Percentiles rank a stretch among this genome's conserved stretches.
phyloP scores from a whole-genome alignment of 2,888 invertebrate species.

The Cheilosia grossa region DNA sequence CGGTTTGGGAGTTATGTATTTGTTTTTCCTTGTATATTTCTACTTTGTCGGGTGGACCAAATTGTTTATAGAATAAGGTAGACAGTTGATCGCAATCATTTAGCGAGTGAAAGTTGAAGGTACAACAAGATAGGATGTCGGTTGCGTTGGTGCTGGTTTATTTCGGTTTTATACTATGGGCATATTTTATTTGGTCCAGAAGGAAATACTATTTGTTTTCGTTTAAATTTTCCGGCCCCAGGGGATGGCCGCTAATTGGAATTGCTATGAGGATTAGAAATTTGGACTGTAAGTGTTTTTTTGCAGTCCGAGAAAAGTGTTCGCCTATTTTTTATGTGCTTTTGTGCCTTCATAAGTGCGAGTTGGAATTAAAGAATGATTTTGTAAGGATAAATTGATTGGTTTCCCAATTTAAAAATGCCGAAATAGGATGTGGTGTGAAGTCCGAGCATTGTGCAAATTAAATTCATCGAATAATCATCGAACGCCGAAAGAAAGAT shows the following conservation, averaged over 20 bases:
- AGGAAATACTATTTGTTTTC: slow-evolving; percentile 49
- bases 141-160: slow-evolving; percentile 24
- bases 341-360: too few relatives aligned
- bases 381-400: too few relatives aligned
- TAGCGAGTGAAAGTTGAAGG: slow-evolving; percentile 1
- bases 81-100: slow-evolving; percentile 17
- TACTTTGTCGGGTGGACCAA: background rate
- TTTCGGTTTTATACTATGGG: slow-evolving; percentile 30
- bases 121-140: slow-evolving; percentile 28
- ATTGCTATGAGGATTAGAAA: slow-evolving; percentile 26
- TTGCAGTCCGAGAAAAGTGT: background rate
- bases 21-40: background rate
- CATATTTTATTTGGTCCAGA: slow-evolving; percentile 35
- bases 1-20: background rate
- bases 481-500: too few relatives aligned
- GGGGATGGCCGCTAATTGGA: slow-evolving; percentile 43
- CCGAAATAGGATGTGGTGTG: too few relatives aligned
- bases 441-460: too few relatives aligned
- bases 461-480: background rate
- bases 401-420: too few relatives aligned
- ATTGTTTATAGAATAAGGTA: slow-evolving; percentile 14
- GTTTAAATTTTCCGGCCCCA: slow-evolving; percentile 32
- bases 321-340: too few relatives aligned
- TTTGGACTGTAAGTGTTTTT: slow-evolving; percentile 37
- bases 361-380: too few relatives aligned